Conservation (phyloP, 1,140 invertebrate species). For the Drosophila erecta region DNA sequence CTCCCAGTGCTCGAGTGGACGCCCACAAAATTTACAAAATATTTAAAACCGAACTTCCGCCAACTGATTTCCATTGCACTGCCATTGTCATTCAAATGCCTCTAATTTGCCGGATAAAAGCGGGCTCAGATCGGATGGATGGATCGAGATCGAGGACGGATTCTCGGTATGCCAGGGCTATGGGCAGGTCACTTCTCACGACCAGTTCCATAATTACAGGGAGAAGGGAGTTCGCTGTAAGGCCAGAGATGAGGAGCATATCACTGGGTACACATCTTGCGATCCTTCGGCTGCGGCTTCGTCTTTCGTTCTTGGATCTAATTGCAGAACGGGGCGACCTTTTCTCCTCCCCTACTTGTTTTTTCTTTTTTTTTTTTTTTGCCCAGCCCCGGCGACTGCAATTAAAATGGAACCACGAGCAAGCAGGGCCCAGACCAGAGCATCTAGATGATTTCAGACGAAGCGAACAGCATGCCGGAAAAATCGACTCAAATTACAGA, state of each 20-base stretch:
- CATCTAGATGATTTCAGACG: conserved; percentile 44
- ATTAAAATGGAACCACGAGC: conserved; percentile 78
- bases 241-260: conserved; percentile 41
- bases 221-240: conserved; percentile 47
- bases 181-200: conserved; percentile 59
- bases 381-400: conserved; percentile 61
- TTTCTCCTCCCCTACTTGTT: conserved; percentile 22
- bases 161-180: conserved; percentile 22
- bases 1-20: conserved; percentile 30
- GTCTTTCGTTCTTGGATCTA: conserved; percentile 75
- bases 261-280: conserved; percentile 57
- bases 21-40: conserved; percentile 83
- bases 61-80: conserved; percentile 51
- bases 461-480: conserved; percentile 77
- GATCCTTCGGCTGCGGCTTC: conserved; percentile 76
- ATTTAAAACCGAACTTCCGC: conserved; percentile 80
- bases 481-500: conserved; percentile 79
- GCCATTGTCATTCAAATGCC: conserved; percentile 67
- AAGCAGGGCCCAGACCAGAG: conserved; percentile 33
- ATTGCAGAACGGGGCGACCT: conserved; percentile 69
- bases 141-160: conserved; percentile 26
- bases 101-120: conserved; percentile 44
- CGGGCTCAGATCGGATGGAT: not conserved
- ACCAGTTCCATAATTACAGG: conserved; percentile 56
- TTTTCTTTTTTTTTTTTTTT: conserved; percentile 19